phyloP scores from a whole-genome alignment of 2,797 vertebrate species.

The Nannoperca obscura region DNA sequence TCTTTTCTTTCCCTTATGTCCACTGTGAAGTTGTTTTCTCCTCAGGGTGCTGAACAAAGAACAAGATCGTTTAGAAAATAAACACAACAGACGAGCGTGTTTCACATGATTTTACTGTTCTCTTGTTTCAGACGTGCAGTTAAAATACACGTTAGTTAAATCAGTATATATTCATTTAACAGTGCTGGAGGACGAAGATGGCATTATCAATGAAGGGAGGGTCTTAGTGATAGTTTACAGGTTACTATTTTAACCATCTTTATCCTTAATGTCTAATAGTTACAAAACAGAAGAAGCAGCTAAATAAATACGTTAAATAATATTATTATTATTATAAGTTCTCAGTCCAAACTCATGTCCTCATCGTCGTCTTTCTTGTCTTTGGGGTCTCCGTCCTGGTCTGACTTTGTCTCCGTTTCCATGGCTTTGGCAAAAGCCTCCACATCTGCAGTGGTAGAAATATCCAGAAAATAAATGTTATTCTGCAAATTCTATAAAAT shows the following conservation, averaged over 20 bases:
- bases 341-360: conserved; percentile 97
- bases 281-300: conserved; percentile 49
- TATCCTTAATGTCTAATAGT: conserved; percentile 38
- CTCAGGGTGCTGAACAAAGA: neutral
- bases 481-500: too few relatives aligned
- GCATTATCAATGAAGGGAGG: conserved; percentile 16
- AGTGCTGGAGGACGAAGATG: conserved; percentile 19
- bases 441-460: conserved; percentile 85
- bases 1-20: too few relatives aligned
- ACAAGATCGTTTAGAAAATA: neutral
- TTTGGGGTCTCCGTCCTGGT: conserved; percentile 90
- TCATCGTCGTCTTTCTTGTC: conserved; percentile 98
- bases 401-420: conserved; percentile 90
- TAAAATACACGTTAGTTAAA: conserved; percentile 26
- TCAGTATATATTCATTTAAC: conserved; percentile 33
- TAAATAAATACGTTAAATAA: conserved; percentile 72
- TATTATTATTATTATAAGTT: neutral
- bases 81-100: conserved; percentile 15
- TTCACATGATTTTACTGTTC: conserved; percentile 57
- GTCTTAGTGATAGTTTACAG: conserved; percentile 25
- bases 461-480: neutral
- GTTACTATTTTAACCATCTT: conserved; percentile 32
- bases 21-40: too few relatives aligned
- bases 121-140: conserved; percentile 54
- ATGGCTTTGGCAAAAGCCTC: conserved; percentile 99